These are phyloP conservation scores for Neolamprologus cancellatus DNA, from an alignment of 2,113 vertebrate genomes.

Conservation along the genomic window DNA sequence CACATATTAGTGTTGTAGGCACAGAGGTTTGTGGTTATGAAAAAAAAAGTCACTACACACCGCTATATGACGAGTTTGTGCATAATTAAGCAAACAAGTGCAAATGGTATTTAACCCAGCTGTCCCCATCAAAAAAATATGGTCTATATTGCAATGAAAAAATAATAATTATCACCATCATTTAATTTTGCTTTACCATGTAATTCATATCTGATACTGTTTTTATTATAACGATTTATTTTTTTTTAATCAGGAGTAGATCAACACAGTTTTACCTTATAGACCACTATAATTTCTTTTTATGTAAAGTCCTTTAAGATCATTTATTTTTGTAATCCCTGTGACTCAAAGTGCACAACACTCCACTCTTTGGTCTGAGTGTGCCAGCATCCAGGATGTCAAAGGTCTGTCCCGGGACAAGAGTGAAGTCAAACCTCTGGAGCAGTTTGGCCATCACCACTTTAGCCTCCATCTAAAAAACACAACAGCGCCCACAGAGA, in stretches of 20 bases:
- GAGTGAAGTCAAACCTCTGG: constrained; percentile 82
- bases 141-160: rapidly evolving
- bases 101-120: background rate
- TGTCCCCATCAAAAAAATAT: background rate
- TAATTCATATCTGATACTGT: background rate
- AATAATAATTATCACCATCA: background rate
- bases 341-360: constrained; percentile 75
- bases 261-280: background rate
- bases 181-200: rapidly evolving
- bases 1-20: background rate
- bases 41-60: background rate
- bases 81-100: rapidly evolving
- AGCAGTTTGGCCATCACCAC: constrained; percentile 89
- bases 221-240: background rate
- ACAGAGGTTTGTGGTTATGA: too few relatives aligned
- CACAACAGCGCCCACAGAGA: rapidly evolving
- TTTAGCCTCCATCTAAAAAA: constrained; percentile 85
- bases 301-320: background rate
- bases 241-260: background rate
- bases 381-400: constrained; percentile 75
- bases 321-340: background rate
- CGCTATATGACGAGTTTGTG: rapidly evolving
- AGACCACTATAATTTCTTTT: background rate
- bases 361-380: constrained; percentile 76
- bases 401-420: constrained; percentile 78